Evolutionary conservation across 2,888 invertebrate species (phyloP).

Genomic region (Ramazzottius varieornatus): DNA sequence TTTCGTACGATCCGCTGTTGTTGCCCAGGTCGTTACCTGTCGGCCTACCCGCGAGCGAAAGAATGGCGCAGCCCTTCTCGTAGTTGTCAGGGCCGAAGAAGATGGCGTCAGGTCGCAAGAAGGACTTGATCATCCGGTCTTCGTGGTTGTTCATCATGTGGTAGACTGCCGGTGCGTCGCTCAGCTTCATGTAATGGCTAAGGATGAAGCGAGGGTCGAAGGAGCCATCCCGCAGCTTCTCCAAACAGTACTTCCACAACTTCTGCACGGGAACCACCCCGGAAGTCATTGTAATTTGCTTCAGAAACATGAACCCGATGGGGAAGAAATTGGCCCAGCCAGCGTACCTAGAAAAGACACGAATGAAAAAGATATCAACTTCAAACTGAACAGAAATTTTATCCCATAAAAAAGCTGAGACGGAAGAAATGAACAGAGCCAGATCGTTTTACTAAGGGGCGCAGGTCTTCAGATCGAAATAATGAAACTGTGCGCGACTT

Average conservation of each 20-base stretch:
- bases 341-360: not conserved
- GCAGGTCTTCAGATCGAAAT: too few species aligned
- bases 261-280: not conserved
- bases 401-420: too few species aligned
- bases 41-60: too few species aligned
- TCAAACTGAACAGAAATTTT: too few species aligned
- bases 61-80: too few species aligned
- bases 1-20: too few species aligned
- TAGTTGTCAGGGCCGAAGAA: too few species aligned
- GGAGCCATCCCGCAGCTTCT: not conserved
- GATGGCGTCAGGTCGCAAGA: constrained; percentile 1
- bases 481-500: too few species aligned
- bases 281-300: not conserved
- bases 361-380: too few species aligned
- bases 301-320: not conserved
- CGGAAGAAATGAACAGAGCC: too few species aligned
- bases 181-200: not conserved
- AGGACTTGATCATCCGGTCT: not conserved
- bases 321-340: not conserved
- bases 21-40: too few species aligned
- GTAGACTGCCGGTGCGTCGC: not conserved
- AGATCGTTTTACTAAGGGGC: too few species aligned
- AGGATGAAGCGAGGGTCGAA: not conserved
- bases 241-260: not conserved
- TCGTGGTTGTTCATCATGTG: not conserved